Evolutionary conservation across 2,888 invertebrate species (phyloP), one percentile per base, ranked within the genome.

Genomic region (Chymomyza fuscimana): DNA sequence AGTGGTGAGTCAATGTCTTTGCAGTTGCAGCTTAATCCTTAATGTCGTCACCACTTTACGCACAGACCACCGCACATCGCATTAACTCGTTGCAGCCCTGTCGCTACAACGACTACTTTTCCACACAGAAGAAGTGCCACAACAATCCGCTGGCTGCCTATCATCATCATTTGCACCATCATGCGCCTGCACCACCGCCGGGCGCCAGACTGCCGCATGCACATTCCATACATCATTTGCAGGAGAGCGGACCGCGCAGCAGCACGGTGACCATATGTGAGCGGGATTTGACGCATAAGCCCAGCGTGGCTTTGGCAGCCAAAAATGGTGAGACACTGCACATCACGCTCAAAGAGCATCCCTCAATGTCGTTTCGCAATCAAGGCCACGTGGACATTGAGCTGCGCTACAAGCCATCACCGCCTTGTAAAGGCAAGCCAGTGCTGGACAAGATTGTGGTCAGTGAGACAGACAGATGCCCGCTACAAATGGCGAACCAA

Each of bases 371-470:
- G 78, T 94, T 94, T 90, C 93, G 95, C 74, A 93, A 93, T 86
- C 91, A 91, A 88, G 91, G 90, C 36, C 93, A 93, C 74, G 94
- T 96, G 15, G 95, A 96, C 83, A 95, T 95, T 89, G 94, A 94
- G 81, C 93, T 96, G 73, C 92, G 95, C 40, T 96, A 95, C 89
- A 93, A 94, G 78, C 93, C 93, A 65, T 93, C 94, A 25, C 92
- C 93, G 4, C 85, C 82, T 16, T 89, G 89, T 70, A 91, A 89
- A 70, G 89, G 88, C 25, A 91, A 90, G 67, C 67, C 92, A 90
- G 94, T 94, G 86, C 91, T 95, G 90, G 95, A 95, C 93, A 92
- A 91, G 81, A 90, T 91, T 69, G 86, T 89, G 36, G 89, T 90
- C 25, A 89, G 87, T 22, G 91, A 92, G 74, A 89, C 76, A 63